Conservation (phyloP, 2,113 vertebrate genomes). For the Corydoras maculifer region DNA sequence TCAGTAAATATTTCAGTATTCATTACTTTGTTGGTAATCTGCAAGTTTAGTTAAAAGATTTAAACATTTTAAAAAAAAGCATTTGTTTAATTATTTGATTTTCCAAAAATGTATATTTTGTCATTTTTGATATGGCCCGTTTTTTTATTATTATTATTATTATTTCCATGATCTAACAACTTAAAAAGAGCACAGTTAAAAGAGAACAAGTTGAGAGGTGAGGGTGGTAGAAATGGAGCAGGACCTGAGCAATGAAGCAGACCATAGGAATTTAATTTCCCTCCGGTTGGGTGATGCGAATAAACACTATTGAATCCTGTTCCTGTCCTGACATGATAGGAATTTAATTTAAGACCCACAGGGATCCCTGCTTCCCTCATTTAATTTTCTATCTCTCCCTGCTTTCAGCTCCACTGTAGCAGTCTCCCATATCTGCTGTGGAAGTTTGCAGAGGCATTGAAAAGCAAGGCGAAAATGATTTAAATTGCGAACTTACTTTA, state of each 20-base stretch:
- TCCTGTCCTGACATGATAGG: slow-evolving; percentile 42
- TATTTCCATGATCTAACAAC: slow-evolving; percentile 8
- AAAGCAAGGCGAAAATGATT: slow-evolving; percentile 29
- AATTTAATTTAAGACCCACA: slow-evolving; percentile 45
- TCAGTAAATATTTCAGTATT: no score
- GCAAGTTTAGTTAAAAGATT: no score
- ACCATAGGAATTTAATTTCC: slow-evolving; percentile 41
- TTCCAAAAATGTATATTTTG: no score
- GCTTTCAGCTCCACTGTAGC: slow-evolving; percentile 22
- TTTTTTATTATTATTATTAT: no score
- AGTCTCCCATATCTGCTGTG: slow-evolving; percentile 23
- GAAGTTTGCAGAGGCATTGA: slow-evolving; percentile 50
- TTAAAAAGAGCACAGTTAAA: slow-evolving; percentile 7
- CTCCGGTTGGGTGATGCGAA: slow-evolving; percentile 38
- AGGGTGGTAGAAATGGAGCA: slow-evolving; percentile 29
- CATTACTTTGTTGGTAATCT: no score
- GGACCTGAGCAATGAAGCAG: slow-evolving; percentile 35
- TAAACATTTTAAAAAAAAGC: no score
- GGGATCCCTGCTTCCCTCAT: slow-evolving; percentile 12
- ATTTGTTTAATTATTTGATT: no score
- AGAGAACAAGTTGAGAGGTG: background rate
- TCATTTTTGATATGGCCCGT: no score
- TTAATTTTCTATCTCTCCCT: slow-evolving; percentile 13
- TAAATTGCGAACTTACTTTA: slow-evolving; percentile 50
- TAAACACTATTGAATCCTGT: slow-evolving; percentile 43